A percentile compares a stretch with the other conserved stretches of the same genome.
Evolutionary conservation across 2,888 invertebrate species (phyloP).

Genomic region (Drosophila engyochracea): DNA sequence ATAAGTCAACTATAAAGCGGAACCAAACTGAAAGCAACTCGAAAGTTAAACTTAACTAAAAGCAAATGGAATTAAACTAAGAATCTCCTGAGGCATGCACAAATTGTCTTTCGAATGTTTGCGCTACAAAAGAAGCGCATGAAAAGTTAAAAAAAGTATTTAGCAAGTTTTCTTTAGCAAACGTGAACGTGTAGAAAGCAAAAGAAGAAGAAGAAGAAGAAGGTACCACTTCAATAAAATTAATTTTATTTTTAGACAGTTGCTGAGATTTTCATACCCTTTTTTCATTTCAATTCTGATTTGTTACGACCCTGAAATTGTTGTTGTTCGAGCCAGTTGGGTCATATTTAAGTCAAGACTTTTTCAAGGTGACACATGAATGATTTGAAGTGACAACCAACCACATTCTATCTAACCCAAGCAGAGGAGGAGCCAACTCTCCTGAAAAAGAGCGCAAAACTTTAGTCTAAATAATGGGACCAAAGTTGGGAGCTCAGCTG

Average conservation of each 20-base stretch:
- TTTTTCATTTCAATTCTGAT: neutral
- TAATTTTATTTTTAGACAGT: neutral
- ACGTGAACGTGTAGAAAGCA: neutral
- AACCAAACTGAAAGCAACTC: slow-evolving; percentile 35
- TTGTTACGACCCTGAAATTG: slow-evolving; percentile 25
- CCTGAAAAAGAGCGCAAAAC: slow-evolving; percentile 1
- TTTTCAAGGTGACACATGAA: slow-evolving; percentile 39
- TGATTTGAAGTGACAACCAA: slow-evolving; percentile 37
- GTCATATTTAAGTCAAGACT: slow-evolving; percentile 5
- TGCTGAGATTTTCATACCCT: neutral
- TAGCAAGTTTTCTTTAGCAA: neutral
- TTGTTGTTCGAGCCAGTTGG: slow-evolving; percentile 3
- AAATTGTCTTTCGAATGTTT: neutral
- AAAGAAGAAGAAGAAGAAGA: too few relatives aligned
- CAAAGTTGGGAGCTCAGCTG: slow-evolving; percentile 59
- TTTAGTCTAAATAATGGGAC: slow-evolving; percentile 52
- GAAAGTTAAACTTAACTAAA: slow-evolving; percentile 10
- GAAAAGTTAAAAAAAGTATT: neutral
- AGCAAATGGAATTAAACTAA: slow-evolving; percentile 22
- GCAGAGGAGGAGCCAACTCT: neutral
- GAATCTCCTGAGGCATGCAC: neutral
- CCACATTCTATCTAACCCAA: neutral
- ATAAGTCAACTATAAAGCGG: slow-evolving; percentile 36
- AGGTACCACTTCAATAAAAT: neutral
- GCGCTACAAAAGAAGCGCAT: neutral